Evolutionary conservation across 2,797 vertebrate genomes (phyloP), one percentile per base, ranked within the genome.

Genomic region (Scolopax bukidnonensis): DNA sequence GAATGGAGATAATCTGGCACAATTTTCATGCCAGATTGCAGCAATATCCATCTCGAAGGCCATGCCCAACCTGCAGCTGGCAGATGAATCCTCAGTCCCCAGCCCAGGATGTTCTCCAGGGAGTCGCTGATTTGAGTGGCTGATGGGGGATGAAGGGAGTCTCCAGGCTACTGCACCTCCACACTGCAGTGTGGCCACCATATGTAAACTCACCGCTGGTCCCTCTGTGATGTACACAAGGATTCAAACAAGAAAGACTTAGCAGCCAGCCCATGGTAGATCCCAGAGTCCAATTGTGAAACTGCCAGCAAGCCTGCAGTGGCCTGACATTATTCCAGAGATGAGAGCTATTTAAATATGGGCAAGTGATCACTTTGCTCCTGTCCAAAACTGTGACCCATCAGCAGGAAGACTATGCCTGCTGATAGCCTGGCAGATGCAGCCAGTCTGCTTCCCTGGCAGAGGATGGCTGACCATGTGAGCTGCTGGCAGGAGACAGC

Each of bases 391-490:
- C 32, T 28, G 28, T 68, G 41, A 78, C 28, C 50, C 48, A 12
- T 12, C 78, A 43, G 16, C 6, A 33, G 43, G 20, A 59, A 5
- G 9, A 12, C 0, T 57, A 51, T 28, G 15, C 61, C 63, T n/a
- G 38, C 71, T 74, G 68, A 83, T 33, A 12, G 38, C n/a, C 45
- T 51, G 82, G 75, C 75, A 93, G 80, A 60, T 6, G 33, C 7
- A 9, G 40, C 18, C 1, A 1, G n/a, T 38, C 70, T 5, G 5
- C 27, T 83, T 60, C 57, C 21, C 60, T 78, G 87, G 60, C 20
- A 0, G 5, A 11, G 30, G 11, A 41, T 0, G 0, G 18, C 45
- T 45, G 48, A 53, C 75, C 7, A 0, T 4, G 50, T 20, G 41
- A 91, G 53, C 78, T 86, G 64, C 87, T 92, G 95, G 85, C 86